Evolutionary conservation across 2,888 invertebrate species (phyloP).

Genomic region (Chrysolina oricalcia): DNA sequence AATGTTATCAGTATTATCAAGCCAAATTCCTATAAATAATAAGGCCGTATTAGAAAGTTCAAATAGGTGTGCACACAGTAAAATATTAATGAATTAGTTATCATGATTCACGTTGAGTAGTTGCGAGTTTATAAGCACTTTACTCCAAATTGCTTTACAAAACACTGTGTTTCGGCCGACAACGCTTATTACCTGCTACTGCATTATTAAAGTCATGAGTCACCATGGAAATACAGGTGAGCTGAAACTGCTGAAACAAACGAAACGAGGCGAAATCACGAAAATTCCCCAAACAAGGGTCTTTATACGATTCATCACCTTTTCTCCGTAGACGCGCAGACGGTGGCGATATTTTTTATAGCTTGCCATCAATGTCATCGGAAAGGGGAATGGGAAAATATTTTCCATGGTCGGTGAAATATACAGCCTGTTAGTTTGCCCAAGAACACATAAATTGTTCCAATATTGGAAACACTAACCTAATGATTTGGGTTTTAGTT

Average conservation of each 20-base stretch:
- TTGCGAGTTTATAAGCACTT: slow-evolving; percentile 57
- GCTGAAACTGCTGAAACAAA: slow-evolving; percentile 50
- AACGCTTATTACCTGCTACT: slow-evolving; percentile 61
- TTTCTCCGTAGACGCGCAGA: slow-evolving; percentile 44
- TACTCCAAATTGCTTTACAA: slow-evolving; percentile 56
- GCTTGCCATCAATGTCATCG: slow-evolving; percentile 23
- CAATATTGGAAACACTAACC: slow-evolving; percentile 12
- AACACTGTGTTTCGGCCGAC: slow-evolving; percentile 56
- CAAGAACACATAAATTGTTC: slow-evolving; percentile 17
- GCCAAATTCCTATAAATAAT: slow-evolving; percentile 9
- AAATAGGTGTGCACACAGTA: slow-evolving; percentile 48
- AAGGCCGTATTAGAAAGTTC: slow-evolving; percentile 49
- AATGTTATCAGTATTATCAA: not conserved
- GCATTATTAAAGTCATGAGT: slow-evolving; percentile 64
- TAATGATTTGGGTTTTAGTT: not conserved
- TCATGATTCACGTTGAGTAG: slow-evolving; percentile 55
- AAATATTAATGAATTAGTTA: slow-evolving; percentile 59
- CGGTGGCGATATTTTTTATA: slow-evolving; percentile 39
- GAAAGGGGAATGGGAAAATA: slow-evolving; percentile 8
- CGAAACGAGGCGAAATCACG: slow-evolving; percentile 59
- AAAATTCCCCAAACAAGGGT: slow-evolving; percentile 49
- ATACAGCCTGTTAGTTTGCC: slow-evolving; percentile 8
- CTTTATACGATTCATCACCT: slow-evolving; percentile 46
- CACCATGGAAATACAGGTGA: slow-evolving; percentile 63
- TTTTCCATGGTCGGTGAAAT: not conserved